phyloP scores from a whole-genome alignment of 1,140 invertebrate genomes.

The Brachionus sp. region DNA sequence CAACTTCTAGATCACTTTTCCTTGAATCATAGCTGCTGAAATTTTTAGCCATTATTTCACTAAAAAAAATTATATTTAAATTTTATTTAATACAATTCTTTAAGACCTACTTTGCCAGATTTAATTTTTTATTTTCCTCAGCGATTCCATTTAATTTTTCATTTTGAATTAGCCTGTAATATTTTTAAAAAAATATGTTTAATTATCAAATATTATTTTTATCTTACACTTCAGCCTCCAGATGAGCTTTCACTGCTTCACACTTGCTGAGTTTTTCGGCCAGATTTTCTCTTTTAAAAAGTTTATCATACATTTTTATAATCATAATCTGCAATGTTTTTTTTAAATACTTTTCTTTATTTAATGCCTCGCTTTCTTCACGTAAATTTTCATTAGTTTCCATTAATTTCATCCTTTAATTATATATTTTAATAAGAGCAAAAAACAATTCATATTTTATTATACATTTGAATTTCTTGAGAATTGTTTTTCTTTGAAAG shows the following conservation, averaged over 20 bases:
- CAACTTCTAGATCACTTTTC: too few relatives aligned
- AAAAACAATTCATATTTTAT: neutral
- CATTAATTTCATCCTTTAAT: neutral
- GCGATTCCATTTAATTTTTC: neutral
- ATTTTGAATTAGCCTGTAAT: neutral
- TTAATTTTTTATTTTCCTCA: neutral
- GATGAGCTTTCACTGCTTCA: neutral
- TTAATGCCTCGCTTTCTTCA: neutral
- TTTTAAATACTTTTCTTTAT: neutral
- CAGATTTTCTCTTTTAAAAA: neutral
- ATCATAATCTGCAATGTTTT: neutral
- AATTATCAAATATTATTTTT: neutral
- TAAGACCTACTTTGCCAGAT: too few relatives aligned
- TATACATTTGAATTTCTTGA: neutral
- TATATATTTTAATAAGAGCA: neutral
- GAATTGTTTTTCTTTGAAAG: neutral
- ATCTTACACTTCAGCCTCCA: neutral
- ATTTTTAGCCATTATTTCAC: too few relatives aligned
- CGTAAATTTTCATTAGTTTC: neutral
- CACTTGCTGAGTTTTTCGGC: neutral
- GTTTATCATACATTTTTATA: neutral
- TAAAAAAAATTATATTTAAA: too few relatives aligned
- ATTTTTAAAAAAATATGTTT: neutral
- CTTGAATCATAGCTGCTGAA: too few relatives aligned
- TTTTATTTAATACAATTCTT: too few relatives aligned